Conservation (phyloP, 1,140 invertebrate genomes). For the Ceratoteleas bidentatus region DNA sequence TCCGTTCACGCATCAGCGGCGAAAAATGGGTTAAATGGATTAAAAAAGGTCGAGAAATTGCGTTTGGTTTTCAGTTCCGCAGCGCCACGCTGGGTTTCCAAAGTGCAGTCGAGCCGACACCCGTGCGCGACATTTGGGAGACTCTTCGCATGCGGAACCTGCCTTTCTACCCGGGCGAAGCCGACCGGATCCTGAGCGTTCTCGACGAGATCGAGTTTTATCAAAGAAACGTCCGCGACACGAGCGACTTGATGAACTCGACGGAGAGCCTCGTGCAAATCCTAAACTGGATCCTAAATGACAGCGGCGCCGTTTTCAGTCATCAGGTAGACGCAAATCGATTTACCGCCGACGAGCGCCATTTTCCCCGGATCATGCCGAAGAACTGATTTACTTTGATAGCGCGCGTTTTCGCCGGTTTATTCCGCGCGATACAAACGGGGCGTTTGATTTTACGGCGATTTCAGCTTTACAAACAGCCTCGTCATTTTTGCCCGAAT, state of each 20-base stretch:
- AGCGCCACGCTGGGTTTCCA: conserved; percentile 85
- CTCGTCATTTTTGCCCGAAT: no score
- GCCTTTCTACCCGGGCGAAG: conserved; percentile 83
- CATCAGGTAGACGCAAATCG: conserved; percentile 77
- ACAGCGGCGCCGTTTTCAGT: conserved; percentile 80
- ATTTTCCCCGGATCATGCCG: no score
- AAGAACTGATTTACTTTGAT: no score
- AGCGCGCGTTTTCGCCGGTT: no score
- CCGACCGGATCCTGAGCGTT: conserved; percentile 81
- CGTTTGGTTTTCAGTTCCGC: conserved; percentile 80
- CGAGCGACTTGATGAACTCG: conserved; percentile 73
- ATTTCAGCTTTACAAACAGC: no score
- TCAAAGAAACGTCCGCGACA: conserved; percentile 74
- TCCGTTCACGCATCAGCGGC: no score
- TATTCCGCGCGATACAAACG: no score
- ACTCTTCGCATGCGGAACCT: conserved; percentile 78
- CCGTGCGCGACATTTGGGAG: conserved; percentile 81
- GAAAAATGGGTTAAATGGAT: no score
- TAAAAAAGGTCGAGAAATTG: no score
- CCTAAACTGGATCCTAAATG: conserved; percentile 79
- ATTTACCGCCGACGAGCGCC: background rate
- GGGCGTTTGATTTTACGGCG: no score
- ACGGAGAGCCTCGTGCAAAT: conserved; percentile 80
- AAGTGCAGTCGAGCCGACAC: conserved; percentile 82
- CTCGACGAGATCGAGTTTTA: conserved; percentile 81